Evolutionary conservation across 2,888 invertebrate species (phyloP).

Genomic region (Trichogramma evanescens): DNA sequence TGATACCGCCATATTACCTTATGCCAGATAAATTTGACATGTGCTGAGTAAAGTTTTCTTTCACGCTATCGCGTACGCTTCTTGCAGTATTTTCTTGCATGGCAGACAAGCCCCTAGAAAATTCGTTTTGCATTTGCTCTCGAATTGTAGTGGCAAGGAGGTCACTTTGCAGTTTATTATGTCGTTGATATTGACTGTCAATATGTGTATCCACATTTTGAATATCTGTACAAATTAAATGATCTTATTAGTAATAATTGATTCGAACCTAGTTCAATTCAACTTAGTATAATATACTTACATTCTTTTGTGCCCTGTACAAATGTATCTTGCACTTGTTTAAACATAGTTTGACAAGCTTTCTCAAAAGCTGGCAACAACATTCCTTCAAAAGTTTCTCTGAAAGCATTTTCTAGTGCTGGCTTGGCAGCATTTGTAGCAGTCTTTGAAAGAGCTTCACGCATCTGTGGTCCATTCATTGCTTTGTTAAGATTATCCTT

Average conservation of each 20-base stretch:
- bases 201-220: constrained; percentile 50
- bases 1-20: constrained; percentile 28
- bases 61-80: constrained; percentile 40
- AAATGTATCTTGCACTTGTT: constrained; percentile 84
- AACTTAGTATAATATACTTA: constrained; percentile 47
- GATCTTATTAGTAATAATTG: background rate
- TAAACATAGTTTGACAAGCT: constrained; percentile 77
- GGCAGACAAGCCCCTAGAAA: constrained; percentile 32
- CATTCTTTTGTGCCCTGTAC: constrained; percentile 85
- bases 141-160: constrained; percentile 32
- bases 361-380: constrained; percentile 83
- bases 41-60: constrained; percentile 42
- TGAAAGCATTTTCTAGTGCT: constrained; percentile 69
- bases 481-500: constrained; percentile 75
- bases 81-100: constrained; percentile 39
- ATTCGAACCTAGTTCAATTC: constrained; percentile 1
- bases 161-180: constrained; percentile 38
- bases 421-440: constrained; percentile 65
- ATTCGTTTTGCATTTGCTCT: constrained; percentile 39
- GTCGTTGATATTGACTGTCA: constrained; percentile 48
- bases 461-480: constrained; percentile 62
- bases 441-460: constrained; percentile 66
- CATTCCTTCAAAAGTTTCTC: constrained; percentile 67
- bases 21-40: constrained; percentile 40
- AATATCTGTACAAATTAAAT: constrained; percentile 43